phyloP scores from a whole-genome alignment of 2,888 invertebrate genomes.

The Drosophila antonietae region DNA sequence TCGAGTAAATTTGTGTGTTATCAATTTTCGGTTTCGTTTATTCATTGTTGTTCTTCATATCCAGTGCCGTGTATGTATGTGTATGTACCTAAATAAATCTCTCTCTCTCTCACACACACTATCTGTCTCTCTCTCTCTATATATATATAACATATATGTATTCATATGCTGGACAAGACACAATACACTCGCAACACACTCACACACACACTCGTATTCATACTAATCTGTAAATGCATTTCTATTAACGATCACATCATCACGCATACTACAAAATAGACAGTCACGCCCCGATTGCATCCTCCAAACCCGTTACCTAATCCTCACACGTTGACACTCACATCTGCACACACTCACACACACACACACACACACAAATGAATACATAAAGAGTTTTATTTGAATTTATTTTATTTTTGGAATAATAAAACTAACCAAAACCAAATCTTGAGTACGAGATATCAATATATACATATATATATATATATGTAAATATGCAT shows the following conservation, averaged over 20 bases:
- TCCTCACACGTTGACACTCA: constrained; percentile 8
- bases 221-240: constrained; percentile 9
- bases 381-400: neutral
- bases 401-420: neutral
- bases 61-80: constrained; percentile 39
- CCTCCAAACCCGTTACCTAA: constrained; percentile 1
- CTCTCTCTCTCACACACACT: neutral
- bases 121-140: constrained; percentile 18
- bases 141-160: constrained; percentile 36
- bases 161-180: constrained; percentile 29
- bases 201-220: constrained; percentile 3
- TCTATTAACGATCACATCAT: constrained; percentile 19
- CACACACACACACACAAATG: constrained; percentile 9
- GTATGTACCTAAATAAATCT: constrained; percentile 28
- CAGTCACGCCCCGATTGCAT: constrained; percentile 13
- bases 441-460: constrained; percentile 1
- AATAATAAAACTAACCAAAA: neutral
- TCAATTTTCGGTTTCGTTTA: constrained; percentile 4
- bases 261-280: constrained; percentile 14
- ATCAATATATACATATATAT: constrained; percentile 1
- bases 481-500: neutral
- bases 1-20: constrained; percentile 26
- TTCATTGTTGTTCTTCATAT: constrained; percentile 24
- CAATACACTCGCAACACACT: neutral
- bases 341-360: neutral